These are phyloP conservation scores for Psylliodes chrysocephalus DNA, from an alignment of 2,888 invertebrate species.

Conservation along the genomic window DNA sequence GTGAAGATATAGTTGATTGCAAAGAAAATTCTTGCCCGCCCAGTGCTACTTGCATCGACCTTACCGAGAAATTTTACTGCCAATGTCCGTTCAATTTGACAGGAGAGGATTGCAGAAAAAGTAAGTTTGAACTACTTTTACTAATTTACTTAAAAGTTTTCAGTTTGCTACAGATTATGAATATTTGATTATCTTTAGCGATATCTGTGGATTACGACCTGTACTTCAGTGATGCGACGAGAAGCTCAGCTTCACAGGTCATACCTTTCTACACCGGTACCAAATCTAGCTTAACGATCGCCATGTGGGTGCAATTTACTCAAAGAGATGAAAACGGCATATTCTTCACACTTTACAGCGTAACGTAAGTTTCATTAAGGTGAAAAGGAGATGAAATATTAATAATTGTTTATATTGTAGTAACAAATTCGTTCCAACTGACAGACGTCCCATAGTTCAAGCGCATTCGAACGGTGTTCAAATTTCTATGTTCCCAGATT, in stretches of 20 bases:
- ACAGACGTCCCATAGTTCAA: conserved; percentile 85
- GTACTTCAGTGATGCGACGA: conserved; percentile 90
- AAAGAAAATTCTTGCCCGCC: conserved; percentile 94
- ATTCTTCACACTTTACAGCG: conserved; percentile 92
- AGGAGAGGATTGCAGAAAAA: conserved; percentile 95
- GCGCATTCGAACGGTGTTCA: conserved; percentile 94
- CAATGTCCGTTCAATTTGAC: conserved; percentile 97
- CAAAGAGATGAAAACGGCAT: conserved; percentile 91
- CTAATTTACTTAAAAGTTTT: too few species aligned
- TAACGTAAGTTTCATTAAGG: conserved; percentile 74
- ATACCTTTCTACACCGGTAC: conserved; percentile 88
- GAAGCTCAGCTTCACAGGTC: conserved; percentile 91
- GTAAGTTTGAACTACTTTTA: too few species aligned
- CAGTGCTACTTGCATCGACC: conserved; percentile 90
- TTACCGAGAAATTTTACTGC: conserved; percentile 92
- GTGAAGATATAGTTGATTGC: conserved; percentile 91
- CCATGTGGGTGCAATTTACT: conserved; percentile 96
- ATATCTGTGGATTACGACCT: conserved; percentile 98
- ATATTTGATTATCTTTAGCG: conserved; percentile 69
- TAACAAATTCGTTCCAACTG: conserved; percentile 80
- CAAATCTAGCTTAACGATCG: conserved; percentile 84
- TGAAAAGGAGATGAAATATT: too few species aligned
- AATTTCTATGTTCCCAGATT: conserved; percentile 87
- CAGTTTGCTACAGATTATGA: background rate
- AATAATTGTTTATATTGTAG: too few species aligned